Base-by-base conservation (phyloP, 2,113 vertebrate genomes). In the Cyrtonyx montezumae region DNA sequence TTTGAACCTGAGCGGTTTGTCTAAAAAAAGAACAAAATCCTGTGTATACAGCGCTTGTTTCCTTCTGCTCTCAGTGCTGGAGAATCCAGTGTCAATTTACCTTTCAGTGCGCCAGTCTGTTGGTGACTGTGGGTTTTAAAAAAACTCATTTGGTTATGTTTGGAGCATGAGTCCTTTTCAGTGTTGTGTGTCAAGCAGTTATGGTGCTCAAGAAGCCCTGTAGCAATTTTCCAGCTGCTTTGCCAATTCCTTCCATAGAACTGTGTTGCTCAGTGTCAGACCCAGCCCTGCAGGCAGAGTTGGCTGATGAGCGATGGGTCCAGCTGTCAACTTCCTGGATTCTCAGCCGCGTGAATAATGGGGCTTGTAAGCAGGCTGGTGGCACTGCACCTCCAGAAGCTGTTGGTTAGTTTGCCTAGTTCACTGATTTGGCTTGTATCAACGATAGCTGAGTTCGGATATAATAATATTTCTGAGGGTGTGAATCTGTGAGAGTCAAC, bases 331-430 rank as follows among this genome's bases (percentile, higher is more conserved):
- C 48, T 36, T 8, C 30, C 37, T 48, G 53, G 25, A 51, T 55
- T 45, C 28, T 32, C 48, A 46, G 14, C 36, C 51, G 11, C 3
- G 1, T 0, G 1, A 61, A 6, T 32, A 34, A 63, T 2, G 9
- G 49, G 49, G 23, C 62, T 63, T 5, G 10, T 32, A n/a, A 59
- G 71, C 8, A 6, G 19, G 48, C 15, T 48, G 34, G 13, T 51
- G 19, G 45, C 32, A 40, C 43, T 10, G n/a, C 36, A 20, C 9
- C 25, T 34, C 46, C 25, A 14, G 56, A 34, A 66, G 37, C 34
- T 70, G 37, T 21, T 36, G 7, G 23, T 22, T 37, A 32, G 19
- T 37, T 55, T 86, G 87, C 30, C 59, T 56, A 10, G 32, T 23
- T 87, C 65, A 13, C 61, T 37, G 37, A 8, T 56, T 71, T 34